A percentile compares a stretch with the other conserved stretches of the same genome.
These are phyloP conservation scores for Pipistrellus pipistrellus DNA, from an alignment of 2,797 vertebrate genomes.

Conservation along the genomic window DNA sequence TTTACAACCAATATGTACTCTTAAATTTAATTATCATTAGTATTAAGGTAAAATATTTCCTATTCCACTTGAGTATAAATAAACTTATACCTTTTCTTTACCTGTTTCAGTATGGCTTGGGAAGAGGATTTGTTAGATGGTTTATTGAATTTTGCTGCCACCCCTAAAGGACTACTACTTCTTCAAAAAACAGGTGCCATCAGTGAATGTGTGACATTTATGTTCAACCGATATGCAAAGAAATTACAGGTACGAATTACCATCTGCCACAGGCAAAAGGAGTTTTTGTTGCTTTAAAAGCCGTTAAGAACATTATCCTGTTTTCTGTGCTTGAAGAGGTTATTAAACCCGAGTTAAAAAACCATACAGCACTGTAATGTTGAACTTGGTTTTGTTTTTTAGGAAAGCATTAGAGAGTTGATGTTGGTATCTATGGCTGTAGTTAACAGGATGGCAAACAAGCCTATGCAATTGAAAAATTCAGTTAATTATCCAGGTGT, in stretches of 20 bases:
- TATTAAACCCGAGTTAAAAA: conserved; percentile 68
- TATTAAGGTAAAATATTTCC: not conserved
- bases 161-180: conserved; percentile 95
- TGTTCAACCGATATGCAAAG: conserved; percentile 94
- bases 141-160: conserved; percentile 95
- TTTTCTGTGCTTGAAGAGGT: conserved; percentile 54
- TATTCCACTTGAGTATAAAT: not conserved
- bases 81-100: conserved; percentile 54
- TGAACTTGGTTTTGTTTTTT: conserved; percentile 51
- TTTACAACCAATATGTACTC: not conserved
- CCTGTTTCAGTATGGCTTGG: conserved; percentile 91
- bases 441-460: conserved; percentile 23
- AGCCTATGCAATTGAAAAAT: conserved; percentile 63
- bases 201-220: conserved; percentile 94
- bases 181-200: conserved; percentile 95
- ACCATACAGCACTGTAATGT: not conserved
- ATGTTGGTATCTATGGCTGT: not conserved
- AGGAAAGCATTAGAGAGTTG: conserved; percentile 32
- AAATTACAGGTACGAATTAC: conserved; percentile 93
- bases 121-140: conserved; percentile 96
- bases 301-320: conserved; percentile 43
- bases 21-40: not conserved
- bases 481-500: conserved; percentile 56
- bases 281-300: conserved; percentile 57
- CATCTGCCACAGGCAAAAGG: not conserved